phyloP scores from a whole-genome alignment of 2,113 vertebrate species.

The Passer domesticus region DNA sequence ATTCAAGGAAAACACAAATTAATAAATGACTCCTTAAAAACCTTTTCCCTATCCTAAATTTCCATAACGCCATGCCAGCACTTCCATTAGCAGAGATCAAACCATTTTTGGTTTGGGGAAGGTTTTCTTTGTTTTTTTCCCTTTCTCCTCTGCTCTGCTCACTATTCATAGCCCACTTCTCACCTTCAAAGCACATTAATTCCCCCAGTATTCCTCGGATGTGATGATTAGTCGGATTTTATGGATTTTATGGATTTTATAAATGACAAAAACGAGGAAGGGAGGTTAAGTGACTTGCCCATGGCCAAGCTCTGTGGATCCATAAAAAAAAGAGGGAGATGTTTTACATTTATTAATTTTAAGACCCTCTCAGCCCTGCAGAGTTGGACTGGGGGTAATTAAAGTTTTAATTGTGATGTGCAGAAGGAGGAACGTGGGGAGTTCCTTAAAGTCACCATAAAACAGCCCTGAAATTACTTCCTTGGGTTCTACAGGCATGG shows the following conservation, averaged over 20 bases:
- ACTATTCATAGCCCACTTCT: not conserved
- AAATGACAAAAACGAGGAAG: not conserved
- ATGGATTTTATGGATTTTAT: constrained; percentile 18
- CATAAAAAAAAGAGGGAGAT: not conserved
- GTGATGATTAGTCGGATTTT: not conserved
- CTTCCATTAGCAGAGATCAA: not conserved
- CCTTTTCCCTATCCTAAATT: not conserved
- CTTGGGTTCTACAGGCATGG: too few species aligned
- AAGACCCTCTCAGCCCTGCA: not conserved
- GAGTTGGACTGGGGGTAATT: not conserved
- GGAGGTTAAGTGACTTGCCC: constrained; percentile 24
- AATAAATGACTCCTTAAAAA: not conserved
- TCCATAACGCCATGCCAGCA: not conserved
- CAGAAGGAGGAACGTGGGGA: not conserved
- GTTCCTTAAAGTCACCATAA: not conserved
- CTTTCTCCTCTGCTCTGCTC: not conserved
- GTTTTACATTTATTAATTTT: constrained; percentile 13
- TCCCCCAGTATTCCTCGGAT: not conserved
- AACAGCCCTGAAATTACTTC: not conserved
- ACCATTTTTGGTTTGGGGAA: not conserved
- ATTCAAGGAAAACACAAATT: not conserved
- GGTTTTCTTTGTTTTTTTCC: not conserved
- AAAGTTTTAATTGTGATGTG: not conserved
- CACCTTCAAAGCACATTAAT: constrained; percentile 42
- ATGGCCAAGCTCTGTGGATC: not conserved